A percentile compares a stretch with the other conserved stretches of the same genome.
phyloP scores from a whole-genome alignment of 2,113 vertebrate genomes.

The Catagonus wagneri region DNA sequence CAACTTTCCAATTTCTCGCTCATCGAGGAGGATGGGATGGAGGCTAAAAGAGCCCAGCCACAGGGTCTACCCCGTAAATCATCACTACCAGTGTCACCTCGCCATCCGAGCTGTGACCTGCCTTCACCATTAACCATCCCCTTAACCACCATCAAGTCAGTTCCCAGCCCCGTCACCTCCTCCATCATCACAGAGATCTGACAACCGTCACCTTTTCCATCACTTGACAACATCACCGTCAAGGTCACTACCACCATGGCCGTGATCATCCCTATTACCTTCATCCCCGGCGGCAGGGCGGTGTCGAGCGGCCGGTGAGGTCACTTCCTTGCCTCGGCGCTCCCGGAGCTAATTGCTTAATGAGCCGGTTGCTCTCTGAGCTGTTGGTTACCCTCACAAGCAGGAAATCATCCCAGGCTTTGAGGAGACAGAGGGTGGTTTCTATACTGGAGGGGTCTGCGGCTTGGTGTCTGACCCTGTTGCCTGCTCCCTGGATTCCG shows the following conservation, averaged over 20 bases:
- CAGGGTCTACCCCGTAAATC: background rate
- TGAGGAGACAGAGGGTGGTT: background rate
- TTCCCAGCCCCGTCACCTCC: background rate
- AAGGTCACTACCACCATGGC: background rate
- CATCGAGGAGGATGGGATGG: background rate
- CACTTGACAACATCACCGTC: background rate
- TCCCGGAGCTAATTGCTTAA: conserved; percentile 66
- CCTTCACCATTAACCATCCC: background rate
- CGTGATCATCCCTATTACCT: conserved; percentile 16
- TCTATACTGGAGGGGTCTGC: background rate
- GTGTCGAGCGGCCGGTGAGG: background rate
- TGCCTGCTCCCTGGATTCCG: no score
- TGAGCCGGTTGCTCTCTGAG: conserved; percentile 3
- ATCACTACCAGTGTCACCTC: background rate
- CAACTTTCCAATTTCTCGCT: background rate
- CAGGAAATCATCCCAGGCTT: background rate
- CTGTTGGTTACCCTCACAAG: background rate
- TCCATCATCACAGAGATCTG: background rate
- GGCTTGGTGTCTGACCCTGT: background rate
- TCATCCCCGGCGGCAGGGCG: background rate
- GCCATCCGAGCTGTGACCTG: background rate
- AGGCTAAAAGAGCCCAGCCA: background rate
- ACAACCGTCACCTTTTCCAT: background rate
- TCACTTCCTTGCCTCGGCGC: conserved; percentile 32
- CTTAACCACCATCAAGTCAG: background rate